Evolutionary conservation across 1,140 invertebrate species (phyloP), one percentile per base, ranked within the genome.

Genomic region (Brachystomella parvula): DNA sequence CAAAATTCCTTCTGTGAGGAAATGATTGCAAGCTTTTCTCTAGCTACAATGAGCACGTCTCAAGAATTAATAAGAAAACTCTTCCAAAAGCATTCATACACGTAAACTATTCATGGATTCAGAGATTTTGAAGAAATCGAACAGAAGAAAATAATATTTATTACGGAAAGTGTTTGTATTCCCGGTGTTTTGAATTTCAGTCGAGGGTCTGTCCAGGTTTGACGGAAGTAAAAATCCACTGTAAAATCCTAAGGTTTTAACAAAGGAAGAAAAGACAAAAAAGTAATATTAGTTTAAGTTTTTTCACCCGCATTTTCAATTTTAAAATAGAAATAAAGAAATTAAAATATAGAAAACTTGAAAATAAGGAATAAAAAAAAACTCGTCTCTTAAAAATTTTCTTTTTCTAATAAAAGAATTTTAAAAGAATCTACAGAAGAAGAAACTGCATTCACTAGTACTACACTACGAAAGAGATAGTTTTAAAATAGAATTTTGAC

Each of bases 181-280:
- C 89, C 89, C 47, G 86, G 85, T 79, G 90, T 88, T 79, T 86
- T 87, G 82, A 94, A 96, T 68, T 88, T 89, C 77, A 97, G 83
- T 75, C 94, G 83, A 71, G 91, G 90, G 81, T 98, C 95, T 76
- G 88, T 93, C 95, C 95, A 97, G 81, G 92, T 94, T 84, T 98
- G 94, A 79, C 94, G 89, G 83, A 96, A 95, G 86, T 97, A 98
- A 84, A 98, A 94, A 83, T 98, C 95, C 84, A 96, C 81, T 66
- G 94, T 97, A 82, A 97, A 98, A 83, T 98, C 95, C 94, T 96
- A 68, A 66, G 71, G 73, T 66, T 56, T 76, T 76, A 74, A 76
- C 28, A 47, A 24, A 17, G 44, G 47, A 56, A 31, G 17, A 39
- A 29, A 61, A 49, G 56, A 61, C 33, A n/a, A 49, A 32, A 12